Evolutionary conservation across 2,888 invertebrate genomes (phyloP).

Genomic region (Mimachlamys varia): DNA sequence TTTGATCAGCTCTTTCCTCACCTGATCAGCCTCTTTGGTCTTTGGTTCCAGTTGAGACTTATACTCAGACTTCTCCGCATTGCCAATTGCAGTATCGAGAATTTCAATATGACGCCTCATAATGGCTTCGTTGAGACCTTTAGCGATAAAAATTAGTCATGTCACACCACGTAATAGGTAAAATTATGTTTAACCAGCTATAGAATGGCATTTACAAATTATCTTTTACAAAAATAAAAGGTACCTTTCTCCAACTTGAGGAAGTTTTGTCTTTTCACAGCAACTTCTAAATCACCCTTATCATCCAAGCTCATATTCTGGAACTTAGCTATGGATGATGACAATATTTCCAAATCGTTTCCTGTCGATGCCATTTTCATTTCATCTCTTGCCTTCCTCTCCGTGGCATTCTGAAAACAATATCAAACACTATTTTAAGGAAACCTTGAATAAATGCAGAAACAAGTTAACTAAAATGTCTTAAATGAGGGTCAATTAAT

Average conservation of each 20-base stretch:
- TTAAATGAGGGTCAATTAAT: too few species aligned
- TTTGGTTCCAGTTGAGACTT: conserved; percentile 52
- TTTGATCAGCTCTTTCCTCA: conserved; percentile 59
- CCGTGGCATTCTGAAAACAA: conserved; percentile 56
- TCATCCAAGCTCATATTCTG: conserved; percentile 59
- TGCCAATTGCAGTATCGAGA: conserved; percentile 57
- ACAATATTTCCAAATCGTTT: conserved; percentile 55
- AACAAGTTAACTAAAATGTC: too few species aligned
- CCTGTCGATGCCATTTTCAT: conserved; percentile 50
- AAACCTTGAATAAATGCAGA: too few species aligned
- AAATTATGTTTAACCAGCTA: too few species aligned
- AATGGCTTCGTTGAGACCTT: conserved; percentile 60
- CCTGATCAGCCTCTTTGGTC: conserved; percentile 62
- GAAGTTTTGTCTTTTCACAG: conserved; percentile 55
- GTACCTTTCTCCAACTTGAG: conserved; percentile 57
- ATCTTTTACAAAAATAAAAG: neutral
- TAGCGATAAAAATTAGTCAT: too few species aligned
- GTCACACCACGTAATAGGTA: too few species aligned
- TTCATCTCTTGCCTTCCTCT: conserved; percentile 53
- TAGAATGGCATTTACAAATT: too few species aligned
- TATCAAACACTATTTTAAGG: neutral
- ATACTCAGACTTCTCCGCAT: conserved; percentile 55
- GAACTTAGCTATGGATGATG: conserved; percentile 55
- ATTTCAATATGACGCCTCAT: conserved; percentile 59
- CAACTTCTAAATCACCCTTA: conserved; percentile 59